Base-by-base conservation (phyloP, 1,140 invertebrate genomes). In the Psix sp. region DNA sequence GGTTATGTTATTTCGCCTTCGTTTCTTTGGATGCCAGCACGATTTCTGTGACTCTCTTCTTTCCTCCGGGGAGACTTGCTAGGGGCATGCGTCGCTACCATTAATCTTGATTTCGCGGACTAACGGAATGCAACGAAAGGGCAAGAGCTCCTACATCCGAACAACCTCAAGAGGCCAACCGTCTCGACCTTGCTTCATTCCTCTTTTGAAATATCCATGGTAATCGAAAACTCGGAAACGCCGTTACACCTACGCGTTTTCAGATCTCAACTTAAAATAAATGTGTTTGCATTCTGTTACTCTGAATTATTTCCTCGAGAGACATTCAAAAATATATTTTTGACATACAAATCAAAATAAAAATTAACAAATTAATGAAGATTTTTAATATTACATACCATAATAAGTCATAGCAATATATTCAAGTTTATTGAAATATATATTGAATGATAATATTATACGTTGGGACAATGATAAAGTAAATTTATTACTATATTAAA, bases 61-160 rank as follows among this genome's bases (percentile, higher is more conserved):
- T 74, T 79, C 51, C 49, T 48, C 51, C 33, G 5, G 65, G 29
- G 77, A 65, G 60, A 68, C 57, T 57, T 59, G 67, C 67, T 62
- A 63, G 75, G 74, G 73, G 77, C 77, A 78, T 77, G 79, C 79
- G 76, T 78, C 75, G 43, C 74, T 63, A 71, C 72, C 80, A 82
- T 83, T 81, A 83, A 82, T 83, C 82, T 83, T 82, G 79, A 83
- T 83, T 83, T 77, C 68, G 65, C 56, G 71, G 74, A 79, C 76
- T 76, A 71, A 79, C 78, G 71, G 77, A 79, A 79, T 77, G 65
- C 77, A 72, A 51, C 73, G 59, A 57, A 66, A 68, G 63, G 54
- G 67, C 62, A 62, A 46, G 62, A 74, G 43, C 71, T 70, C 36
- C 59, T 57, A 70, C 57, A 77, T 62, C 51, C 43, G 56, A 57